A percentile compares a stretch with the other conserved stretches of the same genome.
Evolutionary conservation across 2,797 vertebrate species (phyloP).

Genomic region (Menidia menidia): DNA sequence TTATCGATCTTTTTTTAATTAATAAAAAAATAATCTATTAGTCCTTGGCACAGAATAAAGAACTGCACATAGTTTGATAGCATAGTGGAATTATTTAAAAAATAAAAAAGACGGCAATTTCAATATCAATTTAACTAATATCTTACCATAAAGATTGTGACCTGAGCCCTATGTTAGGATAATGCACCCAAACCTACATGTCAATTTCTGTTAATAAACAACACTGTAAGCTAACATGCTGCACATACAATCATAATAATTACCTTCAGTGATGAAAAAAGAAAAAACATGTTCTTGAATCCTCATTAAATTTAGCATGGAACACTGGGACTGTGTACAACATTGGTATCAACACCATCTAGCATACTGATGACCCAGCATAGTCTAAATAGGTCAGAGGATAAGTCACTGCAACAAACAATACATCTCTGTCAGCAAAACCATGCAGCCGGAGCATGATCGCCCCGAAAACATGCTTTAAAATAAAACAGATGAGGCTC

Average conservation of each 20-base stretch:
- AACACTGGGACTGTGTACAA: constrained; percentile 24
- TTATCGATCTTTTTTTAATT: too few species aligned
- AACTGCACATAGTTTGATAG: too few species aligned
- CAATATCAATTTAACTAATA: too few species aligned
- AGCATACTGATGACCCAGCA: constrained; percentile 56
- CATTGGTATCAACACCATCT: constrained; percentile 36
- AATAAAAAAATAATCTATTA: too few species aligned
- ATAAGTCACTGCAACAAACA: constrained; percentile 57
- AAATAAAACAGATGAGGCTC: constrained; percentile 64
- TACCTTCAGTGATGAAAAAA: not conserved
- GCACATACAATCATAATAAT: not conserved
- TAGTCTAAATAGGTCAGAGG: constrained; percentile 63
- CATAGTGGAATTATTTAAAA: too few species aligned
- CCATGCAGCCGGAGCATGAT: constrained; percentile 15
- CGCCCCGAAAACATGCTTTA: constrained; percentile 52
- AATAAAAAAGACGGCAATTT: too few species aligned
- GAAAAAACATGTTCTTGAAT: not conserved
- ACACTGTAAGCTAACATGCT: too few species aligned
- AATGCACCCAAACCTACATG: not conserved
- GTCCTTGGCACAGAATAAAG: too few species aligned
- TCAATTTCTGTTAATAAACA: not conserved
- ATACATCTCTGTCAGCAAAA: constrained; percentile 58
- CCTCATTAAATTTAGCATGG: not conserved
- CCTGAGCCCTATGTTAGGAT: too few species aligned
- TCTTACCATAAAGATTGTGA: too few species aligned